A percentile compares a stretch with the other conserved stretches of the same genome.
Evolutionary conservation across 2,797 vertebrate genomes (phyloP).

Genomic region (Sylvilagus floridanus): DNA sequence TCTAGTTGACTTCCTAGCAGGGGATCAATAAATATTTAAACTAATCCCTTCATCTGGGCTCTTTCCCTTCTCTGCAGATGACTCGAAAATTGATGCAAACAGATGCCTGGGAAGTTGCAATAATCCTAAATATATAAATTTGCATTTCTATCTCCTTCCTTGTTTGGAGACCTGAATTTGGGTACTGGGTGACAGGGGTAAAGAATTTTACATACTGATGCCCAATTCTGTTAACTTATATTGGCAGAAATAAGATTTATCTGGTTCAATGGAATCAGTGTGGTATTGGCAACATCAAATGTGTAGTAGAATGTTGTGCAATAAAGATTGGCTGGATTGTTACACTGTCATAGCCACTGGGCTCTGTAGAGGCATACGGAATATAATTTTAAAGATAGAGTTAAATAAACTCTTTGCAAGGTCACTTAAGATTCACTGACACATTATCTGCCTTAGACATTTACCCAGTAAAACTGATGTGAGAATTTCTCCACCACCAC

Average conservation of each 20-base stretch:
- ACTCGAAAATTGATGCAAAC: neutral
- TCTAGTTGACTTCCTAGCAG: neutral
- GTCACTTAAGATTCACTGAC: neutral
- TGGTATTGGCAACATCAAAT: neutral
- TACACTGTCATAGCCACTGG: neutral
- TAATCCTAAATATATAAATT: neutral
- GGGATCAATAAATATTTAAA: constrained; percentile 3
- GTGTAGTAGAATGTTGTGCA: neutral
- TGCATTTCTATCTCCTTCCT: neutral
- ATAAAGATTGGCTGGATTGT: neutral
- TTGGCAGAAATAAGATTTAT: neutral
- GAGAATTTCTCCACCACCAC: neutral
- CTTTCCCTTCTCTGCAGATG: neutral
- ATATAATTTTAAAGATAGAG: neutral
- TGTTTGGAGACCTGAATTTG: neutral
- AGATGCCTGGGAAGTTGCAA: neutral
- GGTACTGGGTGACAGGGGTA: neutral
- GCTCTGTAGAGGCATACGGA: neutral
- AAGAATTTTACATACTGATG: neutral
- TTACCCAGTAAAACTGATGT: neutral
- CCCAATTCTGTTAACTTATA: neutral
- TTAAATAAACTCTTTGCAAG: neutral
- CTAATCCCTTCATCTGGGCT: neutral
- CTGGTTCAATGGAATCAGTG: neutral
- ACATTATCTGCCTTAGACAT: constrained; percentile 6